A percentile compares a stretch with the other conserved stretches of the same genome.
phyloP scores from a whole-genome alignment of 2,797 vertebrate genomes.

The Chaunax sp. region DNA sequence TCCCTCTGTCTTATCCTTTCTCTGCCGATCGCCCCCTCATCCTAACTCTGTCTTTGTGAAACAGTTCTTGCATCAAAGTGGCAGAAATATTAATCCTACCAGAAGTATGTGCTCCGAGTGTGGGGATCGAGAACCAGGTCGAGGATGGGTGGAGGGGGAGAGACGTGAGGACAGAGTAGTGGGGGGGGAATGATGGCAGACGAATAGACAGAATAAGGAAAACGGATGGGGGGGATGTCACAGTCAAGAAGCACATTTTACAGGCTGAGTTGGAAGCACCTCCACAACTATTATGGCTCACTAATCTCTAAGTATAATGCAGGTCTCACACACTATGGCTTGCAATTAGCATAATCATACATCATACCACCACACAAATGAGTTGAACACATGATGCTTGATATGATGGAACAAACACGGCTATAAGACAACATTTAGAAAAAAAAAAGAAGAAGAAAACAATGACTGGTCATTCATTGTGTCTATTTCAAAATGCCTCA shows the following conservation, averaged over 20 bases:
- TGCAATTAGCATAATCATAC: constrained; percentile 64
- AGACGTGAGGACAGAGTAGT: neutral
- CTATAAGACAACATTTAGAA: constrained; percentile 7
- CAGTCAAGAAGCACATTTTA: constrained; percentile 59
- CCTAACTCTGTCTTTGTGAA: constrained; percentile 79
- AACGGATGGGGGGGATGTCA: constrained; percentile 51
- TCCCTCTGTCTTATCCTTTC: constrained; percentile 67
- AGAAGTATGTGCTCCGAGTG: constrained; percentile 80
- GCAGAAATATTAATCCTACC: constrained; percentile 85
- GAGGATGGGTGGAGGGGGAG: constrained; percentile 49
- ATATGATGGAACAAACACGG: constrained; percentile 36
- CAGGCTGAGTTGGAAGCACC: constrained; percentile 63
- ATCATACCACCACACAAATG: constrained; percentile 45
- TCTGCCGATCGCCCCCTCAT: constrained; percentile 71
- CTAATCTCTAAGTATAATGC: constrained; percentile 72
- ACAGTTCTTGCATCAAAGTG: constrained; percentile 85
- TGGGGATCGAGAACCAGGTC: constrained; percentile 84
- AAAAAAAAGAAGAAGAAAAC: constrained; percentile 1
- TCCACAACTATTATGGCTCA: constrained; percentile 63
- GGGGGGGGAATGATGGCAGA: constrained; percentile 7
- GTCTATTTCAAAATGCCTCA: neutral
- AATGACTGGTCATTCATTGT: constrained; percentile 3
- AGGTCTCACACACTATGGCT: constrained; percentile 60
- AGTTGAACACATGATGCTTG: constrained; percentile 39
- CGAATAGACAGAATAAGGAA: constrained; percentile 42